Evolutionary conservation across 2,113 vertebrate species (phyloP), one percentile per base, ranked within the genome.

Genomic region (Callipepla californica): DNA sequence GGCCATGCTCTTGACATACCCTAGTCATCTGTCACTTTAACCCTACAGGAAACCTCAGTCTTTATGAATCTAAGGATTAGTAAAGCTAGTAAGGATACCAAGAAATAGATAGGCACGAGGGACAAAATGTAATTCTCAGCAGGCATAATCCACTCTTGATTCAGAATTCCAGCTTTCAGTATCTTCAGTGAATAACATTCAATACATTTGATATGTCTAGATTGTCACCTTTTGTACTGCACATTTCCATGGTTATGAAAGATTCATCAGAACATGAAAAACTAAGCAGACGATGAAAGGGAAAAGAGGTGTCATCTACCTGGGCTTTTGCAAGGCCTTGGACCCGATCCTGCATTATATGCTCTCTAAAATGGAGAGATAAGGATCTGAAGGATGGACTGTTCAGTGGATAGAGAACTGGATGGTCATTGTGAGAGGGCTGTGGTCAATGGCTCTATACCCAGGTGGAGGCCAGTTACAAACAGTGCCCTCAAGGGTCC

Each of bases 1-100:
- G 40, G 40, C 40, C 40, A 40, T 40, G 40, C 40, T 40, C 40
- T 40, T 40, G 11, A 40, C 40, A 40, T 40, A 11, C 40, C 40
- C 40, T 11, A 40, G 40, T 40, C 40, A 40, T 40, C 40, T 28
- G 42, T 36, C 73, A 78, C 61, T 80, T 91, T 34, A 85, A 63
- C 44, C 63, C 73, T 36, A 66, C 55, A 94, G 85, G 48, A 94
- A 85, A 78, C 26, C 22, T 74, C 69, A 87, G 62, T 79, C 87
- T 80, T 91, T 21, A 53, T 62, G 59, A 95, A 90, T 87, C 72
- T 91, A 92, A 93, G 61, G n/a, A 89, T 92, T 87, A 87, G 22
- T 15, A 45, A 87, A 79, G 45, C 50, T 51, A 18, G 9, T 62
- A 77, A 79, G 28, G 69, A 73, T 32, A 48, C 11, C 1, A 4